Base-by-base conservation (phyloP, 2,797 vertebrate genomes). In the Zenarchopterus dispar region DNA sequence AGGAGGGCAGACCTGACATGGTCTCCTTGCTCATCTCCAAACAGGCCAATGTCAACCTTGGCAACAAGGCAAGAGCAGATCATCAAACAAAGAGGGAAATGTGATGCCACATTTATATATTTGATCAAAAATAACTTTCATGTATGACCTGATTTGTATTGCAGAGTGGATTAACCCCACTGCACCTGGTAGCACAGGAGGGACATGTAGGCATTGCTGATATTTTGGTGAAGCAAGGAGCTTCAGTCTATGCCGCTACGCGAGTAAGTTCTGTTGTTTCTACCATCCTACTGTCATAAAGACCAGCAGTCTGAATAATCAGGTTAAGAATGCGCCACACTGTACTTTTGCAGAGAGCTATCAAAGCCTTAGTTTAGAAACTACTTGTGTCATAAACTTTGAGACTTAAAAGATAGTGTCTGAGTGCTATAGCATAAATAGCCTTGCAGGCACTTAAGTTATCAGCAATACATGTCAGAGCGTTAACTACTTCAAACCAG, bases 101-200 rank as follows among this genome's bases (percentile, higher is more conserved):
- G 8, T 9, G 13, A 15, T 11, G 17, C 6, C 11, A 17, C 6
- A 7, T 23, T 8, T 0, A 0, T 15, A 15, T 6, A 8, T 41
- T 11, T 59, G 4, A 13, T 51, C 22, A 39, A 33, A 33, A 50
- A 6, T 16, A 18, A 36, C 31, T 65, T 16, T 59, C 9, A 49
- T 43, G 6, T 58, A 2, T 43, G 31, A 75, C 6, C 82, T 48
- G 23, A 43, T 66, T 45, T 55, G 5, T 68, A 60, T 52, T 54
- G 6, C 91, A 99, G 98, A 98, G 94, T 15, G 97, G 96, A 74
- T 93, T 99, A 80, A 99, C 97, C 1, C 95, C 98, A 0, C 94
- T 99, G 69, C 98, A 99, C 71, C 93, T 99, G 43, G 97, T 96
- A 61, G 96, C 96, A 64, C 98, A 99, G 56, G 97, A 99, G 73